phyloP scores from a whole-genome alignment of 2,113 vertebrate genomes.

The Machaerirhynchus nigripectus region DNA sequence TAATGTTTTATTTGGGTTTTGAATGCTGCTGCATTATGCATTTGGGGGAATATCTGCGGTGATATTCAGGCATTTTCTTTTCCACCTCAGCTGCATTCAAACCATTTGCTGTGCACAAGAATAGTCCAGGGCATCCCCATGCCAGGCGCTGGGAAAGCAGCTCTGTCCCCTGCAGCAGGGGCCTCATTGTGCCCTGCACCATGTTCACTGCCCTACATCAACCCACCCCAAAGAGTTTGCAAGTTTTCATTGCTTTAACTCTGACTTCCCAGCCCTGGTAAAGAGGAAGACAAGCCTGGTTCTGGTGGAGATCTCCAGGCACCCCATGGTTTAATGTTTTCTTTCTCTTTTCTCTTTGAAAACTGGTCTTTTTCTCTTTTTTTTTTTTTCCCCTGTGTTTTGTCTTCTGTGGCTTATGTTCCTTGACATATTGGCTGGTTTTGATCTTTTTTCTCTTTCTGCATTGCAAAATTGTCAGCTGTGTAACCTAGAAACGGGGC shows the following conservation, averaged over 20 bases:
- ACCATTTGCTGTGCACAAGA: background rate
- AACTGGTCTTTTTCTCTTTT: background rate
- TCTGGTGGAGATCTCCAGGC: background rate
- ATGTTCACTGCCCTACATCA: background rate
- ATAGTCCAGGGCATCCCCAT: background rate
- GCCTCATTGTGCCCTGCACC: rapidly evolving
- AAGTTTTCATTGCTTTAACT: background rate
- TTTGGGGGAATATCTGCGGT: background rate
- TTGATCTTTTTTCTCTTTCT: slow-evolving; percentile 64
- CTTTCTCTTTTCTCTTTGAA: slow-evolving; percentile 41
- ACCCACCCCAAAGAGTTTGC: background rate
- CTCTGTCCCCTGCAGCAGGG: rapidly evolving
- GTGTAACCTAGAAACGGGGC: slow-evolving; percentile 53
- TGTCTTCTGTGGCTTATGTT: slow-evolving; percentile 62
- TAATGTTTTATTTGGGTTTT: slow-evolving; percentile 30
- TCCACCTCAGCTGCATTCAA: background rate
- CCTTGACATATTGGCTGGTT: slow-evolving; percentile 63
- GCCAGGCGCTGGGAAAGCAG: background rate
- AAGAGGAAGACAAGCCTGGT: background rate
- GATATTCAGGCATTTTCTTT: background rate
- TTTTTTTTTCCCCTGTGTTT: background rate
- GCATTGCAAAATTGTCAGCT: slow-evolving; percentile 57
- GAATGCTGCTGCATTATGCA: background rate
- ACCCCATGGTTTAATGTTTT: slow-evolving; percentile 35
- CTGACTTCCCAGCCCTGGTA: background rate